A percentile compares a stretch with the other conserved stretches of the same genome.
Evolutionary conservation across 2,113 vertebrate species (phyloP).

Genomic region (Dasyprocta punctata): DNA sequence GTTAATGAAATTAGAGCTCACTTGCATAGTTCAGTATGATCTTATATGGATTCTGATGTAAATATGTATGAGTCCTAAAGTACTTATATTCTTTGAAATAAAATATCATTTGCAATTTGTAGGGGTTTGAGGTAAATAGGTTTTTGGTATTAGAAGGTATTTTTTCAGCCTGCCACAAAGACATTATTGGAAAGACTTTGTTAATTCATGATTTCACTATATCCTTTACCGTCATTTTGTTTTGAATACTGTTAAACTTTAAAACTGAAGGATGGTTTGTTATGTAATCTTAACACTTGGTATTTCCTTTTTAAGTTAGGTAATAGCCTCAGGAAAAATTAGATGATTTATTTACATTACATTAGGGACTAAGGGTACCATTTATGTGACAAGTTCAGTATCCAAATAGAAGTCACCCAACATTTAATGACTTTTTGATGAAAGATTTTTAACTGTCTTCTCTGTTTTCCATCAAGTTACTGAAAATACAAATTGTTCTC

Average conservation of each 20-base stretch:
- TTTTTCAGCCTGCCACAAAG: not conserved
- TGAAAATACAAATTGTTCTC: not conserved
- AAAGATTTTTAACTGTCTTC: not conserved
- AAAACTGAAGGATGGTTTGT: not conserved
- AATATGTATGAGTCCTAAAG: not conserved
- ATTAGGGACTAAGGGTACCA: not conserved
- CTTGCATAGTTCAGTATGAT: not conserved
- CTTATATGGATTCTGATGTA: not conserved
- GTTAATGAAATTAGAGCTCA: not conserved
- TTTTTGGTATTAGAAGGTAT: not conserved
- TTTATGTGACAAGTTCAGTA: slow-evolving; percentile 17
- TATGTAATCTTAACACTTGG: not conserved
- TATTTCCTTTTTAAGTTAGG: not conserved
- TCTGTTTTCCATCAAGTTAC: not conserved
- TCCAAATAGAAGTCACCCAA: not conserved
- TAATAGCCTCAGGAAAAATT: not conserved
- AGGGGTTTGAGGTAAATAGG: not conserved
- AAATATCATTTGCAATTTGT: not conserved
- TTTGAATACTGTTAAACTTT: not conserved
- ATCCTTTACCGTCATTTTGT: not conserved
- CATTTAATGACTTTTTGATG: not conserved
- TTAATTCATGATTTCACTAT: not conserved
- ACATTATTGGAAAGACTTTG: not conserved
- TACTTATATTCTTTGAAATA: not conserved
- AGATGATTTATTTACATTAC: slow-evolving; percentile 28